Evolutionary conservation across 2,113 vertebrate genomes (phyloP).

Genomic region (Albula glossodonta): DNA sequence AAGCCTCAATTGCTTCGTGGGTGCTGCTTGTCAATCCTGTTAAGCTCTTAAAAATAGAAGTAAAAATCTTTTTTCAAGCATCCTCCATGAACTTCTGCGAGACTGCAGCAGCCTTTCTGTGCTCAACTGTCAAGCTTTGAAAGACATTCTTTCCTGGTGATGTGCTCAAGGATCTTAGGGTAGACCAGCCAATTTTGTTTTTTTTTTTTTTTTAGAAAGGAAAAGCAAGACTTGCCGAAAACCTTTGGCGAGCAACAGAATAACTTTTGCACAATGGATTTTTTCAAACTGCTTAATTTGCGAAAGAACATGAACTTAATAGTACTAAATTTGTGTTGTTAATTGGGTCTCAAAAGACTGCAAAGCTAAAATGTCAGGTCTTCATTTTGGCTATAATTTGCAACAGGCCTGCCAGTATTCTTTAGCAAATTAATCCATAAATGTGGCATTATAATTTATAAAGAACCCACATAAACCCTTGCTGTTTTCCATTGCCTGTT

Average conservation of each 20-base stretch:
- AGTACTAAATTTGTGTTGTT: not conserved
- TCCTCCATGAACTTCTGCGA: not conserved
- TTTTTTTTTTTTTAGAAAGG: conserved; percentile 33
- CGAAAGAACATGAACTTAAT: not conserved
- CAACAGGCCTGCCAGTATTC: not conserved
- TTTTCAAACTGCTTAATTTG: not conserved
- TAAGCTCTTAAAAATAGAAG: not conserved
- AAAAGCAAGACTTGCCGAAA: conserved; percentile 46
- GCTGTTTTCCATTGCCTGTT: not conserved
- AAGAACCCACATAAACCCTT: not conserved
- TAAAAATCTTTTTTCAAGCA: not conserved
- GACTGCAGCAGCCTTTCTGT: conserved; percentile 11
- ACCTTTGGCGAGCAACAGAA: not conserved
- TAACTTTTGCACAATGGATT: not conserved
- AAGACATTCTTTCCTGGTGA: conserved; percentile 38
- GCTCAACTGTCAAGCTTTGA: conserved; percentile 30
- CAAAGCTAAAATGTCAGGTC: not conserved
- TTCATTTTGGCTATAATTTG: not conserved
- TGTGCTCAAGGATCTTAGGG: conserved; percentile 33
- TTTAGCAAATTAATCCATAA: not conserved
- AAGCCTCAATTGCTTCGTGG: not conserved
- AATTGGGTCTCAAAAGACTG: not conserved
- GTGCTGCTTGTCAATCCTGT: not conserved
- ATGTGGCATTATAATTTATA: not conserved
- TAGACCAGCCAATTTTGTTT: conserved; percentile 48